Percentiles rank a stretch among this genome's conserved stretches.
These are phyloP conservation scores for Desoria tigrina DNA, from an alignment of 2,888 invertebrate species.

Conservation along the genomic window DNA sequence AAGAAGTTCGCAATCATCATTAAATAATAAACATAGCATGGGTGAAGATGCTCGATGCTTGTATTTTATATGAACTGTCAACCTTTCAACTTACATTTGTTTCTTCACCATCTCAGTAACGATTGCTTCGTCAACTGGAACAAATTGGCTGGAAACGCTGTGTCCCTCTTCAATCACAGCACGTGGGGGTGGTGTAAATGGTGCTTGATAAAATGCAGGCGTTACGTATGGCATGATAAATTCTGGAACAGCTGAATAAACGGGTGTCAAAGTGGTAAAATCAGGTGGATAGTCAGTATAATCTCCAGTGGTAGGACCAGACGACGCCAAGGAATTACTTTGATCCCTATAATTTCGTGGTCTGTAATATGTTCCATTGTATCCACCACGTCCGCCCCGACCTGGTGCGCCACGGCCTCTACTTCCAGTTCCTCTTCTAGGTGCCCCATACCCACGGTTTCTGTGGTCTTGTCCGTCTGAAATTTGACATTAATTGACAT, in stretches of 20 bases:
- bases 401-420: slow-evolving; percentile 55
- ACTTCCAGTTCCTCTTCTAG: slow-evolving; percentile 54
- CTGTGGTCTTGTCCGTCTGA: not conserved
- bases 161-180: slow-evolving; percentile 33
- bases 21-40: too few species aligned
- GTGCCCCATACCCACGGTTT: slow-evolving; percentile 6
- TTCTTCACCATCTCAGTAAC: slow-evolving; percentile 44
- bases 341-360: not conserved
- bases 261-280: slow-evolving; percentile 42
- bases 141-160: slow-evolving; percentile 23
- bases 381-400: slow-evolving; percentile 55
- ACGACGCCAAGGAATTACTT: not conserved
- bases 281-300: slow-evolving; percentile 48
- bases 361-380: not conserved
- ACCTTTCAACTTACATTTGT: slow-evolving; percentile 52
- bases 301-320: slow-evolving; percentile 25
- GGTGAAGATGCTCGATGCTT: too few species aligned
- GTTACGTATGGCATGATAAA: slow-evolving; percentile 52
- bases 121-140: slow-evolving; percentile 32
- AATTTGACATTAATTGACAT: not conserved
- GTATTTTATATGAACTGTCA: too few species aligned
- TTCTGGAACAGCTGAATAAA: slow-evolving; percentile 28
- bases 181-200: slow-evolving; percentile 23
- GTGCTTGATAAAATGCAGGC: slow-evolving; percentile 27
- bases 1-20: slow-evolving; percentile 42